These are phyloP conservation scores for Camponotus pennsylvanicus DNA, from an alignment of 1,140 invertebrate species.

Conservation along the genomic window DNA sequence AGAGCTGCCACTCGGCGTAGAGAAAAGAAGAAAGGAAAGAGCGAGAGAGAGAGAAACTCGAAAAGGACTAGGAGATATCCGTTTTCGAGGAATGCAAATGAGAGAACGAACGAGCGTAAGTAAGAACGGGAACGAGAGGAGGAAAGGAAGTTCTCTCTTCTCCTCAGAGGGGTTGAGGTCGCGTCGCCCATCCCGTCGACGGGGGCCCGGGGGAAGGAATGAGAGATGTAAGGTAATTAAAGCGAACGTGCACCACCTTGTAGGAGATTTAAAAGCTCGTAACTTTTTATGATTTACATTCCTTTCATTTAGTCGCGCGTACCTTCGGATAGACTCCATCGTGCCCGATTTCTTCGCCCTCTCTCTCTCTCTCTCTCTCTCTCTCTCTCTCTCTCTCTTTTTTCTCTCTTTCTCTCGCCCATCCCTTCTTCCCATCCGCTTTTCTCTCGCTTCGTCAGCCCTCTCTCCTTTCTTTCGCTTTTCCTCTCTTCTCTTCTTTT, in stretches of 20 bases:
- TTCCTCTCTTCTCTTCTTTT: constrained; percentile 7
- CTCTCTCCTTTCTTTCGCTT: constrained; percentile 3
- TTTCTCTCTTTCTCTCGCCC: not conserved
- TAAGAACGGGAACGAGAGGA: constrained; percentile 25
- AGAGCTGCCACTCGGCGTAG: constrained; percentile 45
- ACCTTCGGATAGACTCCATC: constrained; percentile 81
- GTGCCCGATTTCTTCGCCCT: constrained; percentile 69
- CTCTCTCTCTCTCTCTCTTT: not conserved
- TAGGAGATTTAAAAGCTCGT: constrained; percentile 87
- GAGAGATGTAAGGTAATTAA: constrained; percentile 87
- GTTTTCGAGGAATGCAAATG: constrained; percentile 84
- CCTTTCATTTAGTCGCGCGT: constrained; percentile 86
- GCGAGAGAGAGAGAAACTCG: constrained; percentile 64
- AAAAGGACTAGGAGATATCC: constrained; percentile 74
- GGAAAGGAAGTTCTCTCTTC: constrained; percentile 49
- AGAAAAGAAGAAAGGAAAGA: constrained; percentile 60
- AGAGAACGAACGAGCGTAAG: constrained; percentile 72
- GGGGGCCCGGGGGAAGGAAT: constrained; percentile 77
- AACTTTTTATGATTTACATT: constrained; percentile 87
- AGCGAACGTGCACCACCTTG: constrained; percentile 86
- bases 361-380: not conserved
- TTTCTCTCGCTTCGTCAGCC: constrained; percentile 36
- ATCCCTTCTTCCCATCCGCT: not conserved
- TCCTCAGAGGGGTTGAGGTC: constrained; percentile 37
- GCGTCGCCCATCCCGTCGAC: constrained; percentile 33